These are phyloP conservation scores for Diloba caeruleocephala DNA, from an alignment of 2,888 invertebrate genomes.

Conservation along the genomic window DNA sequence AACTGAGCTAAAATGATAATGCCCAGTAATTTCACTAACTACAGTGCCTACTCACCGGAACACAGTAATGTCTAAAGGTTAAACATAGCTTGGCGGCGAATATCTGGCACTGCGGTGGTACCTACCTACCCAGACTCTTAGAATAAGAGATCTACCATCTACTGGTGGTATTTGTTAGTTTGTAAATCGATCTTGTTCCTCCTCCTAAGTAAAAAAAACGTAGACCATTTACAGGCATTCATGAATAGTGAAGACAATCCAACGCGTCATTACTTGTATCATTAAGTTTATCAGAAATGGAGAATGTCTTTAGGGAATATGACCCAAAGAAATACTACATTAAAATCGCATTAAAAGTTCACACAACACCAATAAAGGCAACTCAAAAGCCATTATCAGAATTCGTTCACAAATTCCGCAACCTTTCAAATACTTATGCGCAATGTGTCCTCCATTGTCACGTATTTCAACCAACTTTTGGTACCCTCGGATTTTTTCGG, in stretches of 20 bases:
- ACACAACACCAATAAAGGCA: background rate
- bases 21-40: too few species aligned
- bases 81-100: too few species aligned
- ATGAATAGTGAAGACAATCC: constrained; percentile 8
- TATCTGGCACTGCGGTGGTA: too few species aligned
- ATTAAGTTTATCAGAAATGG: constrained; percentile 26
- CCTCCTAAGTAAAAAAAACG: too few species aligned
- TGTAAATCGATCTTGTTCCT: too few species aligned
- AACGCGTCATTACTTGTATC: constrained; percentile 33
- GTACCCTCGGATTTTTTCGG: constrained; percentile 43
- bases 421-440: constrained; percentile 14
- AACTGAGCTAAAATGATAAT: too few species aligned
- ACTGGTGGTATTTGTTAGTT: too few species aligned
- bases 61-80: too few species aligned
- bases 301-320: constrained; percentile 4
- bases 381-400: constrained; percentile 2
- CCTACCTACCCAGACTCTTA: too few species aligned
- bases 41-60: too few species aligned
- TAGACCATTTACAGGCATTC: too few species aligned
- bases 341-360: constrained; percentile 28
- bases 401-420: constrained; percentile 3
- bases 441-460: constrained; percentile 20
- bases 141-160: too few species aligned
- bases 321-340: constrained; percentile 23
- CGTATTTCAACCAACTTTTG: constrained; percentile 26